These are phyloP conservation scores for Pantelozetes paolii DNA, from an alignment of 2,888 invertebrate species.

Conservation along the genomic window DNA sequence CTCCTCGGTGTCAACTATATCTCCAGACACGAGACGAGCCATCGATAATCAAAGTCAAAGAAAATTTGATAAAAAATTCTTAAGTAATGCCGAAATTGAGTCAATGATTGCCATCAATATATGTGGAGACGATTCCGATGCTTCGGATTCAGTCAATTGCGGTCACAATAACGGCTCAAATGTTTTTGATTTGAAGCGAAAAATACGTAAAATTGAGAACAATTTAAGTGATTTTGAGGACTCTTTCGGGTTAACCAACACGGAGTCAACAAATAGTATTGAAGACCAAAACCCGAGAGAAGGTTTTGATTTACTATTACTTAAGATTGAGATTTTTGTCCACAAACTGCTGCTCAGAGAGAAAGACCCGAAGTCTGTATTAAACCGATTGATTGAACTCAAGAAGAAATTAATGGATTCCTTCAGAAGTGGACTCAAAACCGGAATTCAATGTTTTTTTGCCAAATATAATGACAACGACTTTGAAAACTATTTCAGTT, in stretches of 20 bases:
- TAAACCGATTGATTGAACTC: neutral
- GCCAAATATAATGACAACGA: neutral
- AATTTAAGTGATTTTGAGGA: neutral
- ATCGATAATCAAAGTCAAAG: neutral
- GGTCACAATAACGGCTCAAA: neutral
- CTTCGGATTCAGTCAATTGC: neutral
- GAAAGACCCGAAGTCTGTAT: neutral
- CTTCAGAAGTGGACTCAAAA: neutral
- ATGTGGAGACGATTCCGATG: no score
- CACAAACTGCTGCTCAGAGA: neutral
- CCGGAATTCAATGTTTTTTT: neutral
- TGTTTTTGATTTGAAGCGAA: slow-evolving; percentile 9
- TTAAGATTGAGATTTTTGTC: neutral
- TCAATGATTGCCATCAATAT: no score
- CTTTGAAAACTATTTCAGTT: neutral
- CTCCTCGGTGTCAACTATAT: neutral
- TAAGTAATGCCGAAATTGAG: no score
- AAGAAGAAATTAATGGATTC: neutral
- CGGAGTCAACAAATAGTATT: no score
- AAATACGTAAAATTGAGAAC: neutral
- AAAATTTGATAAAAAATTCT: no score
- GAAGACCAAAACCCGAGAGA: neutral
- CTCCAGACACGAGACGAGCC: neutral
- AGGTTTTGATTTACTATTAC: neutral
- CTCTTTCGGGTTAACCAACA: no score